phyloP scores from a whole-genome alignment of 1,140 invertebrate genomes.

The Mylabris phalerata region DNA sequence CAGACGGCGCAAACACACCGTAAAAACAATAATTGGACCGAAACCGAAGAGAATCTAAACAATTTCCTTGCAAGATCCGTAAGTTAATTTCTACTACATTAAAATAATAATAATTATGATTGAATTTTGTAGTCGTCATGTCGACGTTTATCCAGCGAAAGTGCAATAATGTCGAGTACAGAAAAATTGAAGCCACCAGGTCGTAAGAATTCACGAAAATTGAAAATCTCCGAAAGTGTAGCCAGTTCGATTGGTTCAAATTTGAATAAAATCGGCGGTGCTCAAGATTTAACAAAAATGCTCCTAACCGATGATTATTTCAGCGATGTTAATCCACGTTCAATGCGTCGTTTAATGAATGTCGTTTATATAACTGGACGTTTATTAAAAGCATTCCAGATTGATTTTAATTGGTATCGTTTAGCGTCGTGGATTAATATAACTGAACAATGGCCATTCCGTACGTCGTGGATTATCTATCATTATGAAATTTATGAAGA shows the following conservation, averaged over 20 bases:
- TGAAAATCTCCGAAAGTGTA: conserved; percentile 78
- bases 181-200: conserved; percentile 53
- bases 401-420: conserved; percentile 98
- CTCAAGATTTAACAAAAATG: conserved; percentile 75
- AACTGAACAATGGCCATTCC: conserved; percentile 97
- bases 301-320: conserved; percentile 92
- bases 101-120: neutral
- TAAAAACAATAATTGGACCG: conserved; percentile 32
- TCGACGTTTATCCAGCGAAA: conserved; percentile 69
- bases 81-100: conserved; percentile 13
- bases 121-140: conserved; percentile 47
- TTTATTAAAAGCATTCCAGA: conserved; percentile 93
- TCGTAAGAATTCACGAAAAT: conserved; percentile 56
- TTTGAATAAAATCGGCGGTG: conserved; percentile 64
- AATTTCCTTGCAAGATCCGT: conserved; percentile 34
- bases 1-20: conserved; percentile 56
- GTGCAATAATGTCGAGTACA: conserved; percentile 68
- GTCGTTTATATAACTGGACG: conserved; percentile 94
- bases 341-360: conserved; percentile 94
- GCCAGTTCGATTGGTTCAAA: conserved; percentile 85
- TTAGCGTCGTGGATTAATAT: conserved; percentile 96
- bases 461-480: conserved; percentile 94
- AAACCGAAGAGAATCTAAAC: conserved; percentile 45
- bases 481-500: conserved; percentile 88
- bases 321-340: conserved; percentile 94